Evolutionary conservation across 2,888 invertebrate species (phyloP).

Genomic region (Lutraria lutraria): DNA sequence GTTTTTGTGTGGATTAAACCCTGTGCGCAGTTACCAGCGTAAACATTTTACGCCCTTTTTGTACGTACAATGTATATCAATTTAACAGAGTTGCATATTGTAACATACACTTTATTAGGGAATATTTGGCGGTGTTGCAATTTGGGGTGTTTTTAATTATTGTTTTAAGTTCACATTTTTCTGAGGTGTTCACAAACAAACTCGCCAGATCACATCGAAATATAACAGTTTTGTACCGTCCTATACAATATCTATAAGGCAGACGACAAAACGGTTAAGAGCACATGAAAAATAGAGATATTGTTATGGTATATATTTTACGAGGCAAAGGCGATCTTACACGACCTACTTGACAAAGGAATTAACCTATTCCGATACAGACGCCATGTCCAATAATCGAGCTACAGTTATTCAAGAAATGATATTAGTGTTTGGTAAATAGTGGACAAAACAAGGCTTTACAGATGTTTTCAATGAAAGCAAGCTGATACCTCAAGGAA

Average conservation of each 20-base stretch:
- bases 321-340: background rate
- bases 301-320: background rate
- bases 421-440: background rate
- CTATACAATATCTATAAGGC: background rate
- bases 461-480: too few species aligned
- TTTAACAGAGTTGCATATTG: too few species aligned
- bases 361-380: slow-evolving; percentile 10
- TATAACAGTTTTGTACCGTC: background rate
- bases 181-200: background rate
- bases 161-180: too few species aligned
- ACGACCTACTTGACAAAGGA: background rate
- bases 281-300: background rate
- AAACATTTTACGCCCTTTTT: too few species aligned
- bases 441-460: too few species aligned
- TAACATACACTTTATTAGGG: too few species aligned
- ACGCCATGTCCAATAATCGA: background rate
- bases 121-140: too few species aligned
- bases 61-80: too few species aligned
- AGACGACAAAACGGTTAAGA: background rate
- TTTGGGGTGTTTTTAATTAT: too few species aligned
- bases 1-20: too few species aligned
- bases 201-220: background rate
- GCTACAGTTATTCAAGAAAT: background rate
- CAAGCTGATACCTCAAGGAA: too few species aligned
- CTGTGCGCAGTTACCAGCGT: too few species aligned